These are phyloP conservation scores for Euzetes globulus DNA, from an alignment of 2,888 invertebrate species.

Conservation along the genomic window DNA sequence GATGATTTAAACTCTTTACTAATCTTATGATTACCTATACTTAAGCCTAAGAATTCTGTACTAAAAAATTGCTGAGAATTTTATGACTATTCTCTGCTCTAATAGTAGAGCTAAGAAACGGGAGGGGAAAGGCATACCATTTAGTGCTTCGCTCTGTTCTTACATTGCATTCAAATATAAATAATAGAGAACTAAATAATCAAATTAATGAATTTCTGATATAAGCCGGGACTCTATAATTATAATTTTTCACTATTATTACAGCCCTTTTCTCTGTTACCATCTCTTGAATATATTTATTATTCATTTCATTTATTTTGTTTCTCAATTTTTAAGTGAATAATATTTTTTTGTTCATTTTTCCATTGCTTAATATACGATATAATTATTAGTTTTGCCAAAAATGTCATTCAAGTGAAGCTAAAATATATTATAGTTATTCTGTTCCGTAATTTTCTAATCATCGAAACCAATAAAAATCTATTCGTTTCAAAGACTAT, in stretches of 20 bases:
- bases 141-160: no score
- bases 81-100: background rate
- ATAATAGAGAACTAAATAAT: background rate
- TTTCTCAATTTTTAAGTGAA: no score
- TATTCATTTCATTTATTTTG: background rate
- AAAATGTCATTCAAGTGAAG: conserved; percentile 17
- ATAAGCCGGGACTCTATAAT: background rate
- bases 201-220: conserved; percentile 15
- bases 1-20: background rate
- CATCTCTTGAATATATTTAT: background rate
- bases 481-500: background rate
- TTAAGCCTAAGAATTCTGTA: background rate
- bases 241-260: conserved; percentile 9
- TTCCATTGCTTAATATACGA: background rate
- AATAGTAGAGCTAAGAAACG: background rate
- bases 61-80: background rate
- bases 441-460: background rate
- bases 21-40: background rate
- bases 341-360: background rate
- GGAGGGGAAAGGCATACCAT: background rate
- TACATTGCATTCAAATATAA: background rate
- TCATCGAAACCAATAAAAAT: background rate
- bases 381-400: conserved; percentile 3
- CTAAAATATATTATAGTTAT: conserved; percentile 13
- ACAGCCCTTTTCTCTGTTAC: background rate